phyloP scores from a whole-genome alignment of 2,888 invertebrate species.

The Diadromus collaris region DNA sequence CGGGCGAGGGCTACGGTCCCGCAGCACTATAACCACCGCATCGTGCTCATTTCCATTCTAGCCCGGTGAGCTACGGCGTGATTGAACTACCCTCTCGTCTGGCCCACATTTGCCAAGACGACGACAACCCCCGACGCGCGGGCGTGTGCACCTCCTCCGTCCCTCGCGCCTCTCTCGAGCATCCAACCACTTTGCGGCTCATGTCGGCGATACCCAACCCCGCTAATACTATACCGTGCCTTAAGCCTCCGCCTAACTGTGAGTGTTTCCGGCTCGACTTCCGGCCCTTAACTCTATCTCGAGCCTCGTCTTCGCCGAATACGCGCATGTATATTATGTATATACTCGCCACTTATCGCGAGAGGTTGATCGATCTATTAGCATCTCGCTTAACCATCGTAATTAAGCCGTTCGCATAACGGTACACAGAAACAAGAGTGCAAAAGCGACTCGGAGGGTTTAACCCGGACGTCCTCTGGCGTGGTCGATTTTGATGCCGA shows the following conservation, averaged over 20 bases:
- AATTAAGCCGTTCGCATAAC: conserved; percentile 47
- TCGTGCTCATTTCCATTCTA: conserved; percentile 58
- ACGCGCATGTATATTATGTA: conserved; percentile 23
- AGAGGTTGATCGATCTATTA: conserved; percentile 58
- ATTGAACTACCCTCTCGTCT: conserved; percentile 68
- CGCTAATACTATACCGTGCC: conserved; percentile 46
- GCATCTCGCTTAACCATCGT: conserved; percentile 52
- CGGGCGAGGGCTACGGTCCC: not conserved
- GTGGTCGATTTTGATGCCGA: not conserved
- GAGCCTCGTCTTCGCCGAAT: conserved; percentile 38
- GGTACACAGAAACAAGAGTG: conserved; percentile 20
- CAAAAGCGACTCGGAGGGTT: not conserved
- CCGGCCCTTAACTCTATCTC: conserved; percentile 46
- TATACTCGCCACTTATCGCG: conserved; percentile 52
- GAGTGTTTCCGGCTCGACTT: conserved; percentile 61
- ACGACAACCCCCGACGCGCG: conserved; percentile 40
- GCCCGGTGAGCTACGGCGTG: conserved; percentile 60
- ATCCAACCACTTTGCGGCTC: conserved; percentile 58
- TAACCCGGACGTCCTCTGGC: not conserved
- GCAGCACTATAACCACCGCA: conserved; percentile 4
- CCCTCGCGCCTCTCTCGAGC: conserved; percentile 12
- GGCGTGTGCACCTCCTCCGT: conserved; percentile 46
- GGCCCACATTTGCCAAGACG: conserved; percentile 64
- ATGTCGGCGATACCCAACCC: conserved; percentile 57
- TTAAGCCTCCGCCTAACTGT: conserved; percentile 50